Evolutionary conservation across 2,797 vertebrate species (phyloP), one percentile per base, ranked within the genome.

Genomic region (Chromis chromis): DNA sequence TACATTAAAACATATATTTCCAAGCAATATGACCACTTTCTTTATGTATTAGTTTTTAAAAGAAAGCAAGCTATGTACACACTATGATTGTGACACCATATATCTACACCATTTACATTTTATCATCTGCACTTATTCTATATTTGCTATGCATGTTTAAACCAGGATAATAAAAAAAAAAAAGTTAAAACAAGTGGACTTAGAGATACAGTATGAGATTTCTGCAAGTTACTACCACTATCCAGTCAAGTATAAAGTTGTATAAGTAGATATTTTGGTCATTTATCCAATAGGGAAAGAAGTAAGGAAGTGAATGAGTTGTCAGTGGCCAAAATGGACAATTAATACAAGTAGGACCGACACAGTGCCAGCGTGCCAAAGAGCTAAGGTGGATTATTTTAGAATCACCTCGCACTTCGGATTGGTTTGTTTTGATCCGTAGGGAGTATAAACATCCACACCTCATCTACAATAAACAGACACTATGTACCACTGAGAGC

Each of bases 391-490:
- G 75, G 82, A 90, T 93, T 88, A 90, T 90, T 91, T 89, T 79
- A 75, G 58, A 85, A 90, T 74, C 81, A 82, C 77, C 79, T 92
- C 85, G 85, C 89, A 91, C 90, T 92, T 89, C 58, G 55, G 65
- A 40, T 53, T 33, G 50, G 86, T 91, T 92, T 92, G 90, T 89
- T 92, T 91, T 84, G 58, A 81, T 87, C 78, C 19, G 9, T 12
- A 7, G 40, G 84, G 74, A 83, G 65, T 80, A 83, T 88, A 92
- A 90, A 91, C 82, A 87, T 88, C 75, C 73, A 87, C 84, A 87
- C 70, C 74, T 90, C 87, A 85, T 81, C 85, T 83, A 86, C 82
- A 92, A 90, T 90, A 93, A 93, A 91, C 85, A 89, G 76, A 83
- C 76, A 86, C 70, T 50, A 53, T 12, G 1, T 59, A 62, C 58